Evolutionary conservation across 1,140 invertebrate genomes (phyloP), one percentile per base, ranked within the genome.

Genomic region (Solen grandis): DNA sequence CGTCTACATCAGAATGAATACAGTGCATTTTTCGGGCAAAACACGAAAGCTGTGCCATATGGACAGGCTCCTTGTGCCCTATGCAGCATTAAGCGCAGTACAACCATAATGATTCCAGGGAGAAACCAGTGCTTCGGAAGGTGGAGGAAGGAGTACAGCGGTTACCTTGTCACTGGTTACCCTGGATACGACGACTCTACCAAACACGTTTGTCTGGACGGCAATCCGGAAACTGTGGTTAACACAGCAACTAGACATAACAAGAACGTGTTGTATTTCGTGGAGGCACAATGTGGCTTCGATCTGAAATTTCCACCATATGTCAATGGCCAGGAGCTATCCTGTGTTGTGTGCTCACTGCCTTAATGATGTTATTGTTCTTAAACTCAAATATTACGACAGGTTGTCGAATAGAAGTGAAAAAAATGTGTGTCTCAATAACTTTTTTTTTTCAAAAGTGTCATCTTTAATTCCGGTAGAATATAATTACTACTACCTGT

Each of bases 321-420:
- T 36, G 41, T 76, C 2, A 57, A 75, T n/a, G 63, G 78, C 1
- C 33, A 74, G 31, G 84, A 84, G 55, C 46, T 87, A 0, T 78
- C 84, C 8, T 88, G 87, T 69, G 85, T 82, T 19, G 85, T 88
- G 4, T 88, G 87, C 59, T 65, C 84, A 0, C 84, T 82, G 38
- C 80, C n/a, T n/a, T n/a, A n/a, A n/a, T n/a, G n/a, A n/a, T n/a
- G n/a, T n/a, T n/a, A n/a, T n/a, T n/a, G n/a, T n/a, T n/a, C n/a
- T n/a, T n/a, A n/a, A n/a, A n/a, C n/a, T n/a, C n/a, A n/a, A n/a
- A n/a, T n/a, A n/a, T n/a, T n/a, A n/a, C n/a, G n/a, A n/a, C n/a
- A n/a, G n/a, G n/a, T n/a, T n/a, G n/a, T n/a, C n/a, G n/a, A n/a
- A n/a, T n/a, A n/a, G n/a, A n/a, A n/a, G n/a, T n/a, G n/a, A n/a